A percentile compares a stretch with the other conserved stretches of the same genome.
phyloP scores from a whole-genome alignment of 1,140 invertebrate species.

The Delia radicum region DNA sequence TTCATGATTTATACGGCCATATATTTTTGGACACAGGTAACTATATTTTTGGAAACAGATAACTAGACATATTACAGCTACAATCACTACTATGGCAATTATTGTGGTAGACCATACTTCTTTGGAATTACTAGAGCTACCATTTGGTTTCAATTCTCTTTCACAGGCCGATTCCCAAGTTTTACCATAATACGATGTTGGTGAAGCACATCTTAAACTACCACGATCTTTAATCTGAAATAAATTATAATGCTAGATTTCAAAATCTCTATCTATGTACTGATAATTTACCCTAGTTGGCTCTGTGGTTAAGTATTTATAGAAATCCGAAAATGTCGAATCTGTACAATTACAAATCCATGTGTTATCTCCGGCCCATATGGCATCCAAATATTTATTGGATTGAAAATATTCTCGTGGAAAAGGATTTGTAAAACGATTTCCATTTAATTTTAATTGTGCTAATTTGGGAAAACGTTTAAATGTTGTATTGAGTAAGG shows the following conservation, averaged over 20 bases:
- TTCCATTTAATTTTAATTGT: conserved; percentile 64
- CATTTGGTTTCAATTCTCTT: conserved; percentile 60
- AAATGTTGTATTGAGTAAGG: conserved; percentile 58
- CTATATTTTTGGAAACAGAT: conserved; percentile 53
- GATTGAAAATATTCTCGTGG: conserved; percentile 61
- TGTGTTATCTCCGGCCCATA: conserved; percentile 68
- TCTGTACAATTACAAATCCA: conserved; percentile 70
- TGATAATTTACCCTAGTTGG: conserved; percentile 60
- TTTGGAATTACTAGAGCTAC: conserved; percentile 53
- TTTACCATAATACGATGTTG: conserved; percentile 61
- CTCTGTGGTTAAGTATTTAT: conserved; percentile 61
- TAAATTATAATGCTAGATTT: neutral
- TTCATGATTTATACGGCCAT: conserved; percentile 32
- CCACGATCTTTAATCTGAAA: conserved; percentile 40
- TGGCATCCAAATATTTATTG: conserved; percentile 61
- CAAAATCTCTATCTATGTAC: too few relatives aligned
- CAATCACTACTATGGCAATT: conserved; percentile 49
- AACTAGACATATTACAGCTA: conserved; percentile 22
- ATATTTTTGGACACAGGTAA: conserved; percentile 55
- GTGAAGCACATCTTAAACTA: conserved; percentile 63
- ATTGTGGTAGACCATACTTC: conserved; percentile 65
- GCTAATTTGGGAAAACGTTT: conserved; percentile 60
- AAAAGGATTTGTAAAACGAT: conserved; percentile 65
- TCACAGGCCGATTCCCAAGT: conserved; percentile 68
- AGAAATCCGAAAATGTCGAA: conserved; percentile 61